A percentile compares a stretch with the other conserved stretches of the same genome.
Evolutionary conservation across 2,113 vertebrate genomes (phyloP).

Genomic region (Lipotes vexillifer): DNA sequence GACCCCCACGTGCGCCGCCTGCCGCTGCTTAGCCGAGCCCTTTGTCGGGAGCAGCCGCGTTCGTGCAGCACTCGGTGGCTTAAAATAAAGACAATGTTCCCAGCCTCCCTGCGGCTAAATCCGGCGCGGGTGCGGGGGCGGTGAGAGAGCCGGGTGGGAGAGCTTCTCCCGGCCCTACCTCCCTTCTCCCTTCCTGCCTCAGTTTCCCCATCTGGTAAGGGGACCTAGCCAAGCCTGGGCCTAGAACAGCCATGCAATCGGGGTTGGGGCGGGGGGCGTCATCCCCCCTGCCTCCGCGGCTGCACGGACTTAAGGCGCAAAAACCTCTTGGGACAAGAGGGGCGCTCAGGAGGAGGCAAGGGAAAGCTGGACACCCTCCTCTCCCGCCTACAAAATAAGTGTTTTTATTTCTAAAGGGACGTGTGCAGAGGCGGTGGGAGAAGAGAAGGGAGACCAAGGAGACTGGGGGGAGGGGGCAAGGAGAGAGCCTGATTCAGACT

Average conservation of each 20-base stretch:
- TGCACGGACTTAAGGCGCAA: not conserved
- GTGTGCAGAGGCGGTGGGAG: slow-evolving; percentile 73
- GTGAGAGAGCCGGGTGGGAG: slow-evolving; percentile 58
- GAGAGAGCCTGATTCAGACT: slow-evolving; percentile 70
- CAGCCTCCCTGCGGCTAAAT: slow-evolving; percentile 75
- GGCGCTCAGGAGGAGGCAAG: not conserved
- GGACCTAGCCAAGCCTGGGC: not conserved
- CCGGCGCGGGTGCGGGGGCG: slow-evolving; percentile 70
- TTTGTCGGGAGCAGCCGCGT: slow-evolving; percentile 68
- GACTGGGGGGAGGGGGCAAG: slow-evolving; percentile 46
- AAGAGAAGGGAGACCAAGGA: slow-evolving; percentile 60
- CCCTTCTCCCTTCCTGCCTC: slow-evolving; percentile 47
- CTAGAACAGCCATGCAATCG: not conserved
- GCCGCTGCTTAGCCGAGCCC: slow-evolving; percentile 50
- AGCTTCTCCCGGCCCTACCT: slow-evolving; percentile 48
- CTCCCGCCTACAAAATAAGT: slow-evolving; percentile 68
- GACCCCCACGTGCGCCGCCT: slow-evolving; percentile 62
- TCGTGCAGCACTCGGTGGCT: slow-evolving; percentile 73
- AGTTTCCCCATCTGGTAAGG: slow-evolving; percentile 54
- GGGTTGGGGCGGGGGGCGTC: not conserved
- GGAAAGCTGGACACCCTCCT: slow-evolving; percentile 63
- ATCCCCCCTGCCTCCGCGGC: not conserved
- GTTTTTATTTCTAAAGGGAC: slow-evolving; percentile 72
- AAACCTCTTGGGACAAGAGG: not conserved
- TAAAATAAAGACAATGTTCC: slow-evolving; percentile 77